Base-by-base conservation (phyloP, 1,140 invertebrate species). In the Hyphantria cunea region DNA sequence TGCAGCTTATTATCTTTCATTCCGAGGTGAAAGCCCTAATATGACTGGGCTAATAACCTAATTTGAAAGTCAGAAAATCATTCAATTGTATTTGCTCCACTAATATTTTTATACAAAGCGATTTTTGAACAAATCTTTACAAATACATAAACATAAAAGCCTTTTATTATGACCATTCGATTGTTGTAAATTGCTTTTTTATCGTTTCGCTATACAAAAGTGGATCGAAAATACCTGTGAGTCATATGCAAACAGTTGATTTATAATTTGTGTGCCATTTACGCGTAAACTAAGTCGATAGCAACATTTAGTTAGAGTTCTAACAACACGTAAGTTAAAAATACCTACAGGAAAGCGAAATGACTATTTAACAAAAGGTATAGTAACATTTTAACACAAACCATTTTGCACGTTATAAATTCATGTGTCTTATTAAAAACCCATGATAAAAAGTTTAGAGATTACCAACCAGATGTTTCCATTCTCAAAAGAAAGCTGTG, bases 171-270 rank as follows among this genome's bases (percentile, higher is more conserved):
- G 32, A n/a, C 31, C 11, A n/a, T 33, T 15, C 39, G 13, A 55
- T 55, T 45, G 25, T 11, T 34, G 33, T 42, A 56, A 56, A 56
- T 37, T 37, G 42, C 42, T 34, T 56, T 54, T 47, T 44, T 56
- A 47, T 47, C 53, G 53, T 11, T 34, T 10, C 13, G 10, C 14
- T 17, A 17, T 45, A 25, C 13, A 34, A 56, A 45, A 32, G 32
- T 47, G 45, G 31, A 14, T 17, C 9, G 42, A 15, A 34, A 17
- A 56, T 13, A 12, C 5, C 41, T 6, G 47, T 56, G 53, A 56
- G 13, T 56, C 42, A 56, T 53, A 17, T 11, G 41, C 41, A 44
- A 33, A 33, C 42, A n/a, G 42, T 15, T 47, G 14, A 52, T 44
- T 54, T 12, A 10, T 32, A 25, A 47, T 47, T 13, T 54, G 15